Base-by-base conservation (phyloP, 2,113 vertebrate genomes). In the Pseudolaguvia tuberculata region DNA sequence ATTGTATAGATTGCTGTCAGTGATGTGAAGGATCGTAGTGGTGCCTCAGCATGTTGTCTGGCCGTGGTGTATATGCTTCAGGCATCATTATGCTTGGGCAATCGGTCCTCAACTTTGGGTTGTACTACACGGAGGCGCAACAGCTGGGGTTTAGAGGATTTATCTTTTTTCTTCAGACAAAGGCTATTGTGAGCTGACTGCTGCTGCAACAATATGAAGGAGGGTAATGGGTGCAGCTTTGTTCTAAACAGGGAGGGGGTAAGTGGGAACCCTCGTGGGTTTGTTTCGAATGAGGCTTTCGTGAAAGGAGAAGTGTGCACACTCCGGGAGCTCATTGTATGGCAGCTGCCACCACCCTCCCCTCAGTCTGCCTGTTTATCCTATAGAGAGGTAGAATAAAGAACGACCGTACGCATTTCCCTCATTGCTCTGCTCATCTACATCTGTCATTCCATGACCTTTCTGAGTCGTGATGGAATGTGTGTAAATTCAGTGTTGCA, bases 391-490 rank as follows among this genome's bases (percentile, higher is more conserved):
- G 62, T 63, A 75, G 86, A 84, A 84, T 84, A 82, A 68, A 81
- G 83, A 53, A 73, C 66, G 15, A 42, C 73, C 75, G 48, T 78
- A 75, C 50, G 27, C 80, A 48, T 70, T 59, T 50, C 31, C 53
- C 69, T 68, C 75, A 51, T 65, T 67, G 21, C 29, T 7, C 13
- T 76, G 69, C 53, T 50, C 45, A 72, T 77, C 82, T 45, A 31
- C 35, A 76, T 29, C 61, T 79, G 51, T 78, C 84, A 73, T 21
- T 52, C 57, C 73, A 1, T 70, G 65, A 80, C 70, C 73, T 63
- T 42, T 1, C 57, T 63, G 73, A 15, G 78, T 79, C 68, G 75
- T 84, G 27, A 56, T 87, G 89, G 88, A 91, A 92, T 90, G 88
- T 70, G 66, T 78, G 79, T 83, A 75, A 57, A 84, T 82, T 73